Evolutionary conservation across 2,797 vertebrate species (phyloP), one percentile per base, ranked within the genome.

Genomic region (Alca torda): DNA sequence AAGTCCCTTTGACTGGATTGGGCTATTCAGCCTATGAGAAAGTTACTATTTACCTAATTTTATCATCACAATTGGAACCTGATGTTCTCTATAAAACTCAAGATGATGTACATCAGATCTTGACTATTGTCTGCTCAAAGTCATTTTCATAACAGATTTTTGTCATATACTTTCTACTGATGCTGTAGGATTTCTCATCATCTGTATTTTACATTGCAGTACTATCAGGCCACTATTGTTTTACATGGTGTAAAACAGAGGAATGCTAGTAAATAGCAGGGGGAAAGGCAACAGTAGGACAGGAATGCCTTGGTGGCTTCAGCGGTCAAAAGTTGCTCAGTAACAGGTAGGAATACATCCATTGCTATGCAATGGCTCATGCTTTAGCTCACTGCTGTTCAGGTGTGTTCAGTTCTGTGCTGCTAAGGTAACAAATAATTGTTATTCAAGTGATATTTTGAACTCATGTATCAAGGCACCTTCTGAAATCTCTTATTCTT

Each of bases 241-340:
- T 85, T 35, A 50, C 7, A 26, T 0, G 0, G 6, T 18, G 23
- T 56, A 57, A 88, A 68, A 8, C 13, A 65, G 31, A 56, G 6
- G 2, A 6, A n/a, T 68, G 5, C 3, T 60, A 23, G 5, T 45
- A 65, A 9, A 6, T 4, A 60, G 10, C 20, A 75, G 12, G 10
- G 16, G 5, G 16, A 57, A 75, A 45, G 10, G 17, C 53, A 65
- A 19, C 20, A 43, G 13, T 30, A 48, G 11, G 33, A 57, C 5
- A 60, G 7, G 23, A 78, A n/a, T 60, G 13, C 4, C 17, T 46
- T 65, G 14, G 16, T 76, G 33, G 43, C 11, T 48, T 64, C n/a
- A 30, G 13, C 17, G 16, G 11, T 75, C 56, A 72, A 50, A 82
- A 79, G 41, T 39, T 59, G 0, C 16, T 33, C 14, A 28, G 30